Evolutionary conservation across 2,888 invertebrate genomes (phyloP).

Genomic region (Eristalinus aeneus): DNA sequence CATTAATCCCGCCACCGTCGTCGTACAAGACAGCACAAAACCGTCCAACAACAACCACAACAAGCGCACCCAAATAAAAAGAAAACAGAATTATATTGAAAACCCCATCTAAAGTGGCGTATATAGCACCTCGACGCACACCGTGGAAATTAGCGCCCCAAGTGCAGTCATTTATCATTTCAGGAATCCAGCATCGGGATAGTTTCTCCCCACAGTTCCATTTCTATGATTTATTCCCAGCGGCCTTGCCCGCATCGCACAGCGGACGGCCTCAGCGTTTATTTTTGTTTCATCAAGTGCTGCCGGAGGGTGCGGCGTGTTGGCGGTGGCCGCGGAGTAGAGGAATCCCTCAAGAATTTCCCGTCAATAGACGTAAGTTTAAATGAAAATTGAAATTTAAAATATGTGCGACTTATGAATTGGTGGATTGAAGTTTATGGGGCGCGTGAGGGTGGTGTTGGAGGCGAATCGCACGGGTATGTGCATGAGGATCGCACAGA

Average conservation of each 20-base stretch:
- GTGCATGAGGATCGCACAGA: not conserved
- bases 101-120: constrained; percentile 16
- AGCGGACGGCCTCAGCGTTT: constrained; percentile 18
- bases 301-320: not conserved
- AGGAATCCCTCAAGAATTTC: constrained; percentile 42
- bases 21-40: constrained; percentile 5
- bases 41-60: not conserved
- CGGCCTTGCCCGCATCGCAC: constrained; percentile 35
- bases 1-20: constrained; percentile 56
- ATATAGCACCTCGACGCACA: constrained; percentile 54
- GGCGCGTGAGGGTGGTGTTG: not conserved
- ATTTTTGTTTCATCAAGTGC: constrained; percentile 7
- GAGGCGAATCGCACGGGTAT: not conserved
- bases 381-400: constrained; percentile 26
- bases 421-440: not conserved
- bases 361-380: constrained; percentile 30
- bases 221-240: constrained; percentile 67
- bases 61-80: not conserved
- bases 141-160: constrained; percentile 67
- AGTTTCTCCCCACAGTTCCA: constrained; percentile 61
- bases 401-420: not conserved
- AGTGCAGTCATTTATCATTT: constrained; percentile 71
- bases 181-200: constrained; percentile 65
- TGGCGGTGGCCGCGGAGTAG: constrained; percentile 9
- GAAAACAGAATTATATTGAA: constrained; percentile 26